Evolutionary conservation across 1,140 invertebrate species (phyloP).

Genomic region (Papilio polytes): DNA sequence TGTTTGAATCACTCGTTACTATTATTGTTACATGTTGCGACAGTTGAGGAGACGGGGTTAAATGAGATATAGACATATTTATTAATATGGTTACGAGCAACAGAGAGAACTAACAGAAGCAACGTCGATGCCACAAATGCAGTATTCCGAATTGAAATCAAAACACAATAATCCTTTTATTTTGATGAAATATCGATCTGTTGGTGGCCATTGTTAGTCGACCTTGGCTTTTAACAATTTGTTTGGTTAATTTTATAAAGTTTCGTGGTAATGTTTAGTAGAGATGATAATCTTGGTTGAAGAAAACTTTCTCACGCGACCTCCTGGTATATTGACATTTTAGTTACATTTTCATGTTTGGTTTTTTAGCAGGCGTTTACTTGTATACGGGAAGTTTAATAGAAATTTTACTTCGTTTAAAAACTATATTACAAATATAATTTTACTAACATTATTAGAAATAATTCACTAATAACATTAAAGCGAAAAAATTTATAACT

Average conservation of each 20-base stretch:
- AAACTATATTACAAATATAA: neutral
- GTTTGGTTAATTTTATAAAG: conserved; percentile 13
- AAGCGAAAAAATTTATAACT: too few species aligned
- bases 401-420: too few species aligned
- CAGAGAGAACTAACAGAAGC: neutral
- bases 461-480: too few species aligned
- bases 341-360: conserved; percentile 11
- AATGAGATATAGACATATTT: conserved; percentile 1
- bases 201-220: neutral
- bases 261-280: conserved; percentile 12
- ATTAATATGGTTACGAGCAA: neutral
- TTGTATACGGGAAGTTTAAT: neutral
- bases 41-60: neutral
- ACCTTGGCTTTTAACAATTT: neutral
- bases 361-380: neutral
- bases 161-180: neutral
- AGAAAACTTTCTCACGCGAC: conserved; percentile 19
- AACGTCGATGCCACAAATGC: neutral
- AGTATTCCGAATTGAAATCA: neutral
- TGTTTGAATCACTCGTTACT: neutral
- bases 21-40: conserved; percentile 13
- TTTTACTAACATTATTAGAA: too few species aligned
- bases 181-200: conserved; percentile 17
- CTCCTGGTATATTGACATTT: neutral
- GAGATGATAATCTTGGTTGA: conserved; percentile 22